Base-by-base conservation (phyloP, 2,797 vertebrate genomes). In the Cossypha caffra region DNA sequence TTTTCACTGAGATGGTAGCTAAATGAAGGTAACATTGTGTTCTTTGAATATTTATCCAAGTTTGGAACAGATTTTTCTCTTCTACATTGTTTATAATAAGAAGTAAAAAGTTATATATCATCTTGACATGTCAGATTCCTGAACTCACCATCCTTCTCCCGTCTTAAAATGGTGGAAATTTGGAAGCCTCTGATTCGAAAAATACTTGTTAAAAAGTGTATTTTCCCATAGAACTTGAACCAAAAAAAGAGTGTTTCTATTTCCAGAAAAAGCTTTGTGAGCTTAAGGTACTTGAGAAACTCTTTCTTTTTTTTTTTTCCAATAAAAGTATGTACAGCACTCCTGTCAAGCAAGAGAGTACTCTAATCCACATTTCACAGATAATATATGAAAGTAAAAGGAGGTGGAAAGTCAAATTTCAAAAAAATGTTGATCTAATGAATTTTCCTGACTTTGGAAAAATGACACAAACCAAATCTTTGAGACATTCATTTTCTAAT, bases 391-490 rank as follows among this genome's bases (percentile, higher is more conserved):
- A 80, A 88, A 35, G 72, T 52, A 75, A 85, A 80, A 72, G 50
- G 38, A 61, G 50, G 13, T 37, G 25, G 64, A 91, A 91, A 86
- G 35, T 67, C 19, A 90, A 35, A 26, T 83, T 90, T 86, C 54
- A 91, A 83, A 91, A 26, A 91, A 91, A 72, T 35, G 23, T 86
- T 83, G 35, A 90, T 75, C 35, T 94, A 95, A 88, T 94, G 58
- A 89, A 75, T 96, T 96, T 93, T 93, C 86, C 86, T 73, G 62
- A 72, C 61, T 93, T 78, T 69, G 79, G 76, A 71, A 94, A 91
- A 91, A 43, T 1, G 37, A 37, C 67, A 69, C 18, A 72, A 91
- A 74, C 57, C 20, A 78, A 75, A 62, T 79, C 51, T 86, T 93
- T 62, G 64, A 91, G 47, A 77, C 50, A 64, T 19, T 90, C 20